These are phyloP conservation scores for Andrena marginata DNA, from an alignment of 2,888 invertebrate species.

Conservation along the genomic window DNA sequence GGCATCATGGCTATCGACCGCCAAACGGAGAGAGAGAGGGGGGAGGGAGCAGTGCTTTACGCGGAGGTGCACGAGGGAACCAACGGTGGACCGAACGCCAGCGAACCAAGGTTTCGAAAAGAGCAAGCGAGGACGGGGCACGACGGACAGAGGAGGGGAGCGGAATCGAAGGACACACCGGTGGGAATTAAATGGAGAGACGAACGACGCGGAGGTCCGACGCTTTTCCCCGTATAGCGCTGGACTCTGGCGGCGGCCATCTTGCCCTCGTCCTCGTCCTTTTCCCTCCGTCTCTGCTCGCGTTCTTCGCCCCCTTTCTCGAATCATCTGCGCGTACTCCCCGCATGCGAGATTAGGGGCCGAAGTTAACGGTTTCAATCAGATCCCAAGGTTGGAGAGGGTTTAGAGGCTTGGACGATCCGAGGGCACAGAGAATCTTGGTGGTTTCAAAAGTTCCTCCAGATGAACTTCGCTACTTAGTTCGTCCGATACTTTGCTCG, in stretches of 20 bases:
- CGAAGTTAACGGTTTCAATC: background rate
- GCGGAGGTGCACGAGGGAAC: conserved; percentile 59
- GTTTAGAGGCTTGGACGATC: too few species aligned
- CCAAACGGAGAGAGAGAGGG: conserved; percentile 22
- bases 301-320: conserved; percentile 30
- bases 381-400: background rate
- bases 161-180: conserved; percentile 69
- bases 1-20: conserved; percentile 72
- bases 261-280: conserved; percentile 73
- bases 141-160: conserved; percentile 8
- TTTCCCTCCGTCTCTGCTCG: conserved; percentile 33
- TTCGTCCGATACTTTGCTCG: background rate
- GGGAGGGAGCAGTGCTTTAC: conserved; percentile 12
- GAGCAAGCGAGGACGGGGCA: conserved; percentile 13
- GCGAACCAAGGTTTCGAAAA: conserved; percentile 45
- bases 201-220: conserved; percentile 70
- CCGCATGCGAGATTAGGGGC: conserved; percentile 12
- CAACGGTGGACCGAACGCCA: conserved; percentile 30
- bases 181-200: conserved; percentile 77
- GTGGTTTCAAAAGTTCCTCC: background rate
- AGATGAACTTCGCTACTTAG: too few species aligned
- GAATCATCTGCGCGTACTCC: background rate
- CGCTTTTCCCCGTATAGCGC: conserved; percentile 77
- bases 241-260: conserved; percentile 74
- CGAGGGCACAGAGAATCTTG: background rate